phyloP scores from a whole-genome alignment of 2,888 invertebrate species.

The Drosophila borealis region DNA sequence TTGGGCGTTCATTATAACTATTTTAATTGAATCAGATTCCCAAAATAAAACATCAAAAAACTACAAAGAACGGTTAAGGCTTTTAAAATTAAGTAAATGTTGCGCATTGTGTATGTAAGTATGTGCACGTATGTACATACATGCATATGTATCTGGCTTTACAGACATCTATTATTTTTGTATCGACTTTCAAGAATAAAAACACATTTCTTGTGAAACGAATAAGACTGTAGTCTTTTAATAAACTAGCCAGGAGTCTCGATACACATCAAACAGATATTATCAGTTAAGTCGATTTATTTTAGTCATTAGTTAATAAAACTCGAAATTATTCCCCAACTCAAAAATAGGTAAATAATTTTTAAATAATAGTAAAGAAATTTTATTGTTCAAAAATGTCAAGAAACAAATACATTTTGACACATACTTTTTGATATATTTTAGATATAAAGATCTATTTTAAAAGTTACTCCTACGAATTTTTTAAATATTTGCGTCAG shows the following conservation, averaged over 20 bases:
- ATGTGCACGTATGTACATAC: not conserved
- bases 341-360: too few relatives aligned
- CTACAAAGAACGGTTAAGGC: not conserved
- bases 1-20: constrained; percentile 82
- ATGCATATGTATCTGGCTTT: constrained; percentile 3
- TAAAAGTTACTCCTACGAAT: too few relatives aligned
- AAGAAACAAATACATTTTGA: too few relatives aligned
- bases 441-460: too few relatives aligned
- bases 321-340: too few relatives aligned
- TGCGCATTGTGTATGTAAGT: not conserved
- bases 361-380: too few relatives aligned
- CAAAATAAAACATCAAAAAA: constrained; percentile 3
- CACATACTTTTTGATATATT: too few relatives aligned
- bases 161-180: constrained; percentile 25
- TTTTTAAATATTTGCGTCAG: too few relatives aligned
- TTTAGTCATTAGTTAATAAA: too few relatives aligned
- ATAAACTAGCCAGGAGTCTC: not conserved
- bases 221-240: not conserved
- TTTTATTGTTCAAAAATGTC: too few relatives aligned
- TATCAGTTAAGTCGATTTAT: too few relatives aligned
- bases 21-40: constrained; percentile 74
- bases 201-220: constrained; percentile 6
- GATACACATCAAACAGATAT: not conserved
- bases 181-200: constrained; percentile 31
- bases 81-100: constrained; percentile 16